These are phyloP conservation scores for Drosophila oshimai DNA, from an alignment of 1,140 invertebrate genomes.

Conservation along the genomic window DNA sequence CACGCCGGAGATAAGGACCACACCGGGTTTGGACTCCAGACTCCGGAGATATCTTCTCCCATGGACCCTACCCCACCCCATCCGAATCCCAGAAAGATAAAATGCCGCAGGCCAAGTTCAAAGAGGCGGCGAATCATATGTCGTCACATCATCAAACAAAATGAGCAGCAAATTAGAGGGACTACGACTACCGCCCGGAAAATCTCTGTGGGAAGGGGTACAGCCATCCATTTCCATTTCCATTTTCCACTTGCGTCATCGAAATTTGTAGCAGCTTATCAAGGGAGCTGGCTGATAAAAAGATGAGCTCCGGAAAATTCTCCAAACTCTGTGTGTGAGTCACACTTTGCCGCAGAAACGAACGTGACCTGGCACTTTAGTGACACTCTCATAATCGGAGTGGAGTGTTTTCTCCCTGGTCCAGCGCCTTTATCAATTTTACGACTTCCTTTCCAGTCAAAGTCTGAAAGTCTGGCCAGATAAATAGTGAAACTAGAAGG, in stretches of 20 bases:
- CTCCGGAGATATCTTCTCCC: conserved; percentile 11
- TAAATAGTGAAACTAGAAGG: background rate
- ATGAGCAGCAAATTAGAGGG: conserved; percentile 66
- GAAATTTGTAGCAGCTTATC: conserved; percentile 73
- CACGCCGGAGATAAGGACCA: conserved; percentile 65
- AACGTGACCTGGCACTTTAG: conserved; percentile 70
- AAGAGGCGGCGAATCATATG: conserved; percentile 53
- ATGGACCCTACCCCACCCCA: background rate
- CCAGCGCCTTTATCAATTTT: conserved; percentile 64
- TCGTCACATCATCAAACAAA: conserved; percentile 68
- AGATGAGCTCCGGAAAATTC: conserved; percentile 34
- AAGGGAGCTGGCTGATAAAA: conserved; percentile 14
- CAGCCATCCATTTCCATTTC: conserved; percentile 17
- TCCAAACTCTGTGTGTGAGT: conserved; percentile 33
- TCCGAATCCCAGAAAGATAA: conserved; percentile 12
- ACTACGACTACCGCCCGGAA: conserved; percentile 31
- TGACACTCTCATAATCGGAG: conserved; percentile 39
- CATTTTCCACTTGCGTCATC: conserved; percentile 64
- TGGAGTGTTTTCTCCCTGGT: conserved; percentile 27
- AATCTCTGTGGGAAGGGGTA: conserved; percentile 7
- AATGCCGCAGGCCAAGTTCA: conserved; percentile 44
- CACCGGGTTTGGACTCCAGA: conserved; percentile 28
- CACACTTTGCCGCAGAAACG: conserved; percentile 37
- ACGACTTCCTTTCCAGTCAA: conserved; percentile 58
- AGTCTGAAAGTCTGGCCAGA: conserved; percentile 3